Conservation (phyloP, 2,113 vertebrate species). For the Monopterus albus region DNA sequence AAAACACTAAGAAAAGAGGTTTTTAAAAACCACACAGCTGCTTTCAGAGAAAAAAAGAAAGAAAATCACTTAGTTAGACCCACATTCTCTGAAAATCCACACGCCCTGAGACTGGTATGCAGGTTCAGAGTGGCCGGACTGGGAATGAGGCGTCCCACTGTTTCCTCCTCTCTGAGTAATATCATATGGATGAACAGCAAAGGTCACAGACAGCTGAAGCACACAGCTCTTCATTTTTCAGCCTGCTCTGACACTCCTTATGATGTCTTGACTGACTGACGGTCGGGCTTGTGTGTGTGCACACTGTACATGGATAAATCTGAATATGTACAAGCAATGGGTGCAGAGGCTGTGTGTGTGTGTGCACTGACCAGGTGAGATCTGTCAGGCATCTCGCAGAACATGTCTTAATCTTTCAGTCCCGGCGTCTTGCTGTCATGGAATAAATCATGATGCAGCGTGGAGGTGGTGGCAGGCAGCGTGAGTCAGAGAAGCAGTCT, state of each 20-base stretch:
- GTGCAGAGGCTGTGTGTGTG: neutral
- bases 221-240: constrained; percentile 67
- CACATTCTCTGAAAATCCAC: constrained; percentile 21
- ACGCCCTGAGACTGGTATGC: constrained; percentile 25
- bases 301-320: constrained; percentile 1
- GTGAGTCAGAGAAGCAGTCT: constrained; percentile 75
- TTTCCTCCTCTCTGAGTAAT: constrained; percentile 56
- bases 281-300: constrained; percentile 17
- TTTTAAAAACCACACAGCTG: constrained; percentile 41
- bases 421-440: constrained; percentile 45
- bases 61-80: neutral
- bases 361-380: constrained; percentile 35
- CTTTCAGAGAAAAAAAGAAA: constrained; percentile 26
- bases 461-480: constrained; percentile 71
- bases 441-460: constrained; percentile 68
- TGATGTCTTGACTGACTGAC: constrained; percentile 55
- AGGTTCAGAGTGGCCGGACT: constrained; percentile 36
- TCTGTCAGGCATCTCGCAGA: constrained; percentile 32
- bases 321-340: neutral
- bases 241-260: constrained; percentile 63
- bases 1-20: constrained; percentile 3
- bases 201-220: constrained; percentile 69
- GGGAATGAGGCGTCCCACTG: constrained; percentile 24
- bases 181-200: constrained; percentile 67
- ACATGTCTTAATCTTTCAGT: constrained; percentile 47